phyloP scores from a whole-genome alignment of 2,797 vertebrate species.

The Hafferia zeledoni region DNA sequence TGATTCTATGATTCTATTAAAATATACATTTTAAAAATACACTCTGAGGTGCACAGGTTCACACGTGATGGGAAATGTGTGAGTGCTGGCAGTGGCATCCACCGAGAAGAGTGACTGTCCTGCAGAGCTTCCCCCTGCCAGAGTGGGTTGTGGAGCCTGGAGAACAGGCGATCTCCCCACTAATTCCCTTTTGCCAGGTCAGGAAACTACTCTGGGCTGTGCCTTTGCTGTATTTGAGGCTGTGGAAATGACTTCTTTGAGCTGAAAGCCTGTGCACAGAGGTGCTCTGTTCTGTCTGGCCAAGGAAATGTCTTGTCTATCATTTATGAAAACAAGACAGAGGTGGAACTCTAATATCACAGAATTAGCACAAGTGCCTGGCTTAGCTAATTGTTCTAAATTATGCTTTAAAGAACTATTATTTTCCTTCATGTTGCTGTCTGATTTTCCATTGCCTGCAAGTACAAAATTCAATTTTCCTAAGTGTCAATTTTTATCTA shows the following conservation, averaged over 20 bases:
- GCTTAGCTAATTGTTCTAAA: slow-evolving; percentile 19
- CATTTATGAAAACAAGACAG: neutral
- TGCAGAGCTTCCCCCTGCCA: neutral
- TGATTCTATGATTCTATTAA: too few species aligned
- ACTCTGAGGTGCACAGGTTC: neutral
- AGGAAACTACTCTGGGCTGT: neutral
- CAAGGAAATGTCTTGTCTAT: neutral
- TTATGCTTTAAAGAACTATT: neutral
- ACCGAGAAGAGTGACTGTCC: neutral
- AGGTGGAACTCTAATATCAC: neutral
- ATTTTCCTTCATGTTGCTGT: neutral
- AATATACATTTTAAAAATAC: neutral
- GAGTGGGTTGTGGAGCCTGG: neutral
- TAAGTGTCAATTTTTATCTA: slow-evolving; percentile 30
- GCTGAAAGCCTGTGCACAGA: neutral
- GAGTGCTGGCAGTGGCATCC: neutral
- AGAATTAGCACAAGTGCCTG: neutral
- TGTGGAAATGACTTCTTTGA: neutral
- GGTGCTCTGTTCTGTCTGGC: neutral
- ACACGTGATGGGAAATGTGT: rapidly evolving
- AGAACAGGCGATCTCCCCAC: neutral
- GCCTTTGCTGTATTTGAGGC: neutral
- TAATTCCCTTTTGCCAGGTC: neutral
- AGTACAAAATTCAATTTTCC: slow-evolving; percentile 44
- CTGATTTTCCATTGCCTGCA: neutral